Conservation (phyloP, 1,140 invertebrate genomes). For the Pseudobourletiella spinata region DNA sequence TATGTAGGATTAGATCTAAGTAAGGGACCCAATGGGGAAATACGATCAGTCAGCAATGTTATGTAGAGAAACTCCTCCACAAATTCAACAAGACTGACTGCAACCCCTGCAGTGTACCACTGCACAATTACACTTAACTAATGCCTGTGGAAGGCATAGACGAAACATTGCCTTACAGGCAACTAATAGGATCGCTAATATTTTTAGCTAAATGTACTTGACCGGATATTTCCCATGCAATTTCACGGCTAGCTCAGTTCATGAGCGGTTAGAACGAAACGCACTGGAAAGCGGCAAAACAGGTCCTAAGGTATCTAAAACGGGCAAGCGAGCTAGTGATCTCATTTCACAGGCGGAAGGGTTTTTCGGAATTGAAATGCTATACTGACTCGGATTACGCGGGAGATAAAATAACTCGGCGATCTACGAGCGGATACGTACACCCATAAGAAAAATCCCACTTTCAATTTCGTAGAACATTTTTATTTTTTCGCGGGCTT, state of each 20-base stretch:
- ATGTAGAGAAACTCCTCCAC: conserved; percentile 2
- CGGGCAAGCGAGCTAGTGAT: conserved; percentile 38
- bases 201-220: conserved; percentile 39
- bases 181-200: conserved; percentile 38
- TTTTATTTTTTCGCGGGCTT: no score
- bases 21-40: no score
- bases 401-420: neutral
- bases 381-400: conserved; percentile 43
- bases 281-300: conserved; percentile 33
- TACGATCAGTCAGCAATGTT: neutral
- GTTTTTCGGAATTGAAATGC: conserved; percentile 37
- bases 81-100: conserved; percentile 19
- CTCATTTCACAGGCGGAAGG: neutral
- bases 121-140: conserved; percentile 4
- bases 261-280: conserved; percentile 9
- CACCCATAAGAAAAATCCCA: no score
- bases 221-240: conserved; percentile 40
- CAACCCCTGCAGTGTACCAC: conserved; percentile 10
- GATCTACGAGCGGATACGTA: conserved; percentile 5
- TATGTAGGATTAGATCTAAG: conserved; percentile 29
- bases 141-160: neutral
- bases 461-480: no score
- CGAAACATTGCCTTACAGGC: conserved; percentile 21
- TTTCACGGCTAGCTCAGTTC: conserved; percentile 28
- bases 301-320: conserved; percentile 38